phyloP scores from a whole-genome alignment of 2,888 invertebrate species.

The Pammene fasciana region DNA sequence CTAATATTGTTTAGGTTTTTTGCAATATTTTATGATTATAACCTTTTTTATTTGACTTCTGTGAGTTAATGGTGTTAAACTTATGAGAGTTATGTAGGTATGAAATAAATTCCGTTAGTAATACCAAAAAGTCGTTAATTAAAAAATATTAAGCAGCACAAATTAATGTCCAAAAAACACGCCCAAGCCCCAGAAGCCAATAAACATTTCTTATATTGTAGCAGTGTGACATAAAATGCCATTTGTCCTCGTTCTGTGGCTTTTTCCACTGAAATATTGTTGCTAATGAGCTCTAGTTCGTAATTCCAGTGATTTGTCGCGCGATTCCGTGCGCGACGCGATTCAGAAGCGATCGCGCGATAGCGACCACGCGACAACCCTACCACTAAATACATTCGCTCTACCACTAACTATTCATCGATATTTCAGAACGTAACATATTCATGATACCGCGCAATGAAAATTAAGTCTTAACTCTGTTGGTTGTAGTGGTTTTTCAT shows the following conservation, averaged over 20 bases:
- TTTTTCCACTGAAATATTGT: slow-evolving; percentile 61
- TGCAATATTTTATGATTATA: too few species aligned
- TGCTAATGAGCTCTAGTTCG: slow-evolving; percentile 69
- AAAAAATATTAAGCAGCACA: slow-evolving; percentile 15
- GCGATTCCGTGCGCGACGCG: slow-evolving; percentile 37
- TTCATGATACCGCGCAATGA: not conserved
- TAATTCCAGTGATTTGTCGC: slow-evolving; percentile 73
- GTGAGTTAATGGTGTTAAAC: too few species aligned
- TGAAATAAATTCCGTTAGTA: not conserved
- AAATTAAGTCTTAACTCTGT: not conserved
- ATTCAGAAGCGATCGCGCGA: slow-evolving; percentile 37
- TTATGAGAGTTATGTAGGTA: too few species aligned
- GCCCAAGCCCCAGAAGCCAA: slow-evolving; percentile 9
- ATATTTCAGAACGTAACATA: slow-evolving; percentile 16
- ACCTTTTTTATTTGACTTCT: too few species aligned
- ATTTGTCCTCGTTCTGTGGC: slow-evolving; percentile 43
- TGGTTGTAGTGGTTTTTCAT: not conserved
- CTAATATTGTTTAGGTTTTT: too few species aligned
- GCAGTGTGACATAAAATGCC: slow-evolving; percentile 29
- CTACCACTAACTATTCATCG: slow-evolving; percentile 17
- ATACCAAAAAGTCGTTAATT: not conserved
- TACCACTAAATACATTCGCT: slow-evolving; percentile 35
- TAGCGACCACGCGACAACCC: slow-evolving; percentile 39
- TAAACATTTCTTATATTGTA: slow-evolving; percentile 27
- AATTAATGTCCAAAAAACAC: slow-evolving; percentile 29